A percentile compares a stretch with the other conserved stretches of the same genome.
Conservation (phyloP, 2,888 invertebrate species). For the Panorpa germanica region DNA sequence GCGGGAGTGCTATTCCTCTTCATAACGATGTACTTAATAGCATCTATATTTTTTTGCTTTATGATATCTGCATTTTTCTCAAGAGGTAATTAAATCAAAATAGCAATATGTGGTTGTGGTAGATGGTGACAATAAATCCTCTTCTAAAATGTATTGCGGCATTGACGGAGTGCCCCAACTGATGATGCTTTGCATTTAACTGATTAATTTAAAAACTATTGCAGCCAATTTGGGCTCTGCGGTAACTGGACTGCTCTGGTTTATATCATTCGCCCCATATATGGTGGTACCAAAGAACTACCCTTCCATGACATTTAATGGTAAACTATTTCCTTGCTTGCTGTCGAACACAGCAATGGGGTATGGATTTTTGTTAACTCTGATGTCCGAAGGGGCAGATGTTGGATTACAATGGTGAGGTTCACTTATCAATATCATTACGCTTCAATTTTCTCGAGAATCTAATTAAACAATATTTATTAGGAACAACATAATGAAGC, state of each 20-base stretch:
- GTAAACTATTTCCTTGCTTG: constrained; percentile 35
- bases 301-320: constrained; percentile 24
- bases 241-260: constrained; percentile 56
- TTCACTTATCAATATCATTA: no score
- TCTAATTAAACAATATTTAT: no score
- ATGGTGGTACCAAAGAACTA: constrained; percentile 15
- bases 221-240: constrained; percentile 48
- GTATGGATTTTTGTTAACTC: constrained; percentile 46
- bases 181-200: no score
- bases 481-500: constrained; percentile 34
- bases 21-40: constrained; percentile 46
- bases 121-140: no score
- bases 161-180: no score
- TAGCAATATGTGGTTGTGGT: no score
- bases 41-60: constrained; percentile 52
- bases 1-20: no score
- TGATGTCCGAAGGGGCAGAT: constrained; percentile 49
- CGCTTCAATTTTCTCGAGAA: no score
- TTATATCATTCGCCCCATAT: constrained; percentile 46
- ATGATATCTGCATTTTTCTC: constrained; percentile 54
- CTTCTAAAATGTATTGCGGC: no score
- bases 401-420: constrained; percentile 25
- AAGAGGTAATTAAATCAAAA: constrained; percentile 55
- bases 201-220: constrained; percentile 41
- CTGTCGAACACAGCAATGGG: constrained; percentile 57